phyloP scores from a whole-genome alignment of 2,113 vertebrate species.

The Mastomys natalensis region DNA sequence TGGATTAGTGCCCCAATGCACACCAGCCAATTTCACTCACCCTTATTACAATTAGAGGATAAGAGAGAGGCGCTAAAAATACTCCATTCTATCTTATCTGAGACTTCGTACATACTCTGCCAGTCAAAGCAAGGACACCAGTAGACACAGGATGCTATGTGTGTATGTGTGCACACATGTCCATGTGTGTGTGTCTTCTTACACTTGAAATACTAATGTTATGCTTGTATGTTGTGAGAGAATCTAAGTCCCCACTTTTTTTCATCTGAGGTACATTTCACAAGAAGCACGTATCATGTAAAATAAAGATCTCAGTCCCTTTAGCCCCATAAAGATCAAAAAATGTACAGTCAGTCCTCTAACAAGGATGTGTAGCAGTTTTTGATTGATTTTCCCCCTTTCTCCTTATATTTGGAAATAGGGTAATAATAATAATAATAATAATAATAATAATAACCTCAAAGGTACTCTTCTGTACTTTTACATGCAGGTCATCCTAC shows the following conservation, averaged over 20 bases:
- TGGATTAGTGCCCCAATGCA: background rate
- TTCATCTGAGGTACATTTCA: background rate
- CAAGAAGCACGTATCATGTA: background rate
- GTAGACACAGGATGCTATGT: background rate
- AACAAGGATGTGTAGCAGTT: background rate
- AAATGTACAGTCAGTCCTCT: background rate
- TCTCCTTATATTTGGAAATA: slow-evolving; percentile 32
- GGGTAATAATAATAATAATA: no score
- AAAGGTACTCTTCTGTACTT: background rate
- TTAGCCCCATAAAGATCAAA: background rate
- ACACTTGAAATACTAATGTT: background rate
- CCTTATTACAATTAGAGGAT: background rate
- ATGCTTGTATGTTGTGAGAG: no score
- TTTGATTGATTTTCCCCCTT: background rate
- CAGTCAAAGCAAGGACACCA: background rate
- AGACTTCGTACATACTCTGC: background rate
- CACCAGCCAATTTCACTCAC: background rate
- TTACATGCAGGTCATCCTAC: background rate
- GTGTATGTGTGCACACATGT: background rate
- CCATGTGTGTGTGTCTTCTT: background rate
- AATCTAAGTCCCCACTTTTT: background rate
- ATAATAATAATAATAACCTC: background rate
- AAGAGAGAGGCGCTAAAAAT: slow-evolving; percentile 36
- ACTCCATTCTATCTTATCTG: background rate
- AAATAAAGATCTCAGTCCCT: background rate